Percentiles rank a stretch among this genome's conserved stretches.
Evolutionary conservation across 2,888 invertebrate species (phyloP).

Genomic region (Geophilus truncorum): DNA sequence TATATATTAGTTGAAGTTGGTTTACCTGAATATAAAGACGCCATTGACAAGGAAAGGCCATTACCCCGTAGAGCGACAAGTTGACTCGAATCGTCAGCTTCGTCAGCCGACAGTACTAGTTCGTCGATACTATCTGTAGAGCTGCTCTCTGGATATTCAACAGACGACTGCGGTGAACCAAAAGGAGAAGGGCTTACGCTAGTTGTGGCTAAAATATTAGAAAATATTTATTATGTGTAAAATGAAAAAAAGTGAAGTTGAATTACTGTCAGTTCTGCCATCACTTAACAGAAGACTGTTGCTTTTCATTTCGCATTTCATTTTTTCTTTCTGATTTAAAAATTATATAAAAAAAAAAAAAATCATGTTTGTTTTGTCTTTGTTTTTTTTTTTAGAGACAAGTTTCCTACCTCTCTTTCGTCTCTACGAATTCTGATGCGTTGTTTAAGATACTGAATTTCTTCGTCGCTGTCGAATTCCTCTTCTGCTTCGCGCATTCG

Average conservation of each 20-base stretch:
- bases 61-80: constrained; percentile 34
- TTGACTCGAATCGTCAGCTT: constrained; percentile 35
- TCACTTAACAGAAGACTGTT: constrained; percentile 46
- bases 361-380: too few relatives aligned
- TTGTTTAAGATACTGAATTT: constrained; percentile 61
- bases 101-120: constrained; percentile 33
- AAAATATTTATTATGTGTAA: background rate
- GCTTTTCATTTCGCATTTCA: constrained; percentile 38
- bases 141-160: constrained; percentile 7
- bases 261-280: constrained; percentile 48
- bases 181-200: constrained; percentile 36
- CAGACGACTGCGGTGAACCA: constrained; percentile 29
- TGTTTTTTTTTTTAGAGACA: too few relatives aligned
- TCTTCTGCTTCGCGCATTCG: constrained; percentile 42
- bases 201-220: constrained; percentile 29
- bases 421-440: constrained; percentile 58
- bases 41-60: constrained; percentile 60
- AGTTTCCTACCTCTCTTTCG: constrained; percentile 48
- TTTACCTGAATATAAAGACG: constrained; percentile 57
- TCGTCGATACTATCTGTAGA: constrained; percentile 14
- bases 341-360: too few relatives aligned
- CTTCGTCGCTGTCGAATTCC: constrained; percentile 61
- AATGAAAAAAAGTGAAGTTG: background rate
- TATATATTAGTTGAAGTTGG: too few relatives aligned
- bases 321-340: constrained; percentile 15